Conservation (phyloP, 2,888 invertebrate species). For the Volucella inflata region DNA sequence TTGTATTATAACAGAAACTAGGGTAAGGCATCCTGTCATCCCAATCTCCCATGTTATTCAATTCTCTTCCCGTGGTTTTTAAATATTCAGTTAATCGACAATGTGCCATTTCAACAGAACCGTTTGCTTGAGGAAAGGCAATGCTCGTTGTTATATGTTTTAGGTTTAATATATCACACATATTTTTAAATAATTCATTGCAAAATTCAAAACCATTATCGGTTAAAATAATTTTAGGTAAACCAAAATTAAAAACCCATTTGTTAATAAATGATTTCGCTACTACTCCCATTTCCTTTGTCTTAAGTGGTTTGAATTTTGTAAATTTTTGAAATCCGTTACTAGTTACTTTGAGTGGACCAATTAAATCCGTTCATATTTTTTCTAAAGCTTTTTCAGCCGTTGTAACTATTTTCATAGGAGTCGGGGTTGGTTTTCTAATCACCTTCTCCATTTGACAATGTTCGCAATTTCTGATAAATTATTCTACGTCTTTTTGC, state of each 20-base stretch:
- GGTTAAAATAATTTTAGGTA: conserved; percentile 21
- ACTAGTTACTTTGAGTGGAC: conserved; percentile 17
- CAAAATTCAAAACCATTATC: conserved; percentile 39
- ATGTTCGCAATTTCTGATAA: conserved; percentile 31
- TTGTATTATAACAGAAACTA: too few relatives aligned
- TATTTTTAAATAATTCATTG: conserved; percentile 21
- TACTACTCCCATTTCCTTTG: too few relatives aligned
- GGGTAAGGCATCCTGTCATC: too few relatives aligned
- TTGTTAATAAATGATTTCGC: too few relatives aligned
- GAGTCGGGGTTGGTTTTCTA: conserved; percentile 15
- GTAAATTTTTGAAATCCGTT: conserved; percentile 18
- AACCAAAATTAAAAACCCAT: conserved; percentile 25
- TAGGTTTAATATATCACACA: conserved; percentile 11
- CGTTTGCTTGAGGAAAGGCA: too few relatives aligned
- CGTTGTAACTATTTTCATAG: conserved; percentile 22
- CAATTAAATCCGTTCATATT: conserved; percentile 15
- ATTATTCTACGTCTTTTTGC: too few relatives aligned
- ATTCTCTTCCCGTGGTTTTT: too few relatives aligned
- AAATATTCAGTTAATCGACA: too few relatives aligned
- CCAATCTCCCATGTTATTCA: too few relatives aligned
- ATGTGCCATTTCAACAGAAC: too few relatives aligned
- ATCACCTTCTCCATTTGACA: conserved; percentile 52
- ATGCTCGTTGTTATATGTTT: too few relatives aligned
- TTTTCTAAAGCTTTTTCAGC: conserved; percentile 20
- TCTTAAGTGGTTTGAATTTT: conserved; percentile 12